Conservation (phyloP, 2,797 vertebrate genomes). For the Acomys russatus region DNA sequence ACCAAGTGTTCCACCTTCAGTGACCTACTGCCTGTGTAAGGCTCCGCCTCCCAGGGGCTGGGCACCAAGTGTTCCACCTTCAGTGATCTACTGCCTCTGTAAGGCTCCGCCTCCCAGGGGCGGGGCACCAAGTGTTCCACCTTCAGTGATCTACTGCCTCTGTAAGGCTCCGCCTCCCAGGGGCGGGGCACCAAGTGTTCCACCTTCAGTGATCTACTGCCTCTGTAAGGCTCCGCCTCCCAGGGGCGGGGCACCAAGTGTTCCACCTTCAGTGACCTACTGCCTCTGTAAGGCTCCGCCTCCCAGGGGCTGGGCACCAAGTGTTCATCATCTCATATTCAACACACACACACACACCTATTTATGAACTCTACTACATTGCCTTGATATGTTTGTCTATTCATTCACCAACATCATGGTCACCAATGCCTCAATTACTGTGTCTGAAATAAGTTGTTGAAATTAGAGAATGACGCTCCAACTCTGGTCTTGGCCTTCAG, state of each 20-base stretch:
- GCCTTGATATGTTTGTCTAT: not conserved
- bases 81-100: not conserved
- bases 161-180: too few species aligned
- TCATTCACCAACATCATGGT: not conserved
- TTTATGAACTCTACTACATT: not conserved
- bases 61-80: not conserved
- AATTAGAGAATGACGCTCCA: not conserved
- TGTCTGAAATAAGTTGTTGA: not conserved
- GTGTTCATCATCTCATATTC: not conserved
- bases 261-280: not conserved
- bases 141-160: too few species aligned
- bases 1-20: not conserved
- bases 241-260: too few species aligned
- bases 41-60: too few species aligned
- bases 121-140: too few species aligned
- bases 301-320: not conserved
- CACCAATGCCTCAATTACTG: not conserved
- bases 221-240: too few species aligned
- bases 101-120: too few species aligned
- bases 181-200: too few species aligned
- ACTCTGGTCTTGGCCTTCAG: not conserved
- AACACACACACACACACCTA: not conserved
- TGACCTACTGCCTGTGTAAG: not conserved
- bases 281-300: not conserved
- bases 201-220: too few species aligned